These are phyloP conservation scores for Fukomys damarensis DNA, from an alignment of 2,113 vertebrate species.

Conservation along the genomic window DNA sequence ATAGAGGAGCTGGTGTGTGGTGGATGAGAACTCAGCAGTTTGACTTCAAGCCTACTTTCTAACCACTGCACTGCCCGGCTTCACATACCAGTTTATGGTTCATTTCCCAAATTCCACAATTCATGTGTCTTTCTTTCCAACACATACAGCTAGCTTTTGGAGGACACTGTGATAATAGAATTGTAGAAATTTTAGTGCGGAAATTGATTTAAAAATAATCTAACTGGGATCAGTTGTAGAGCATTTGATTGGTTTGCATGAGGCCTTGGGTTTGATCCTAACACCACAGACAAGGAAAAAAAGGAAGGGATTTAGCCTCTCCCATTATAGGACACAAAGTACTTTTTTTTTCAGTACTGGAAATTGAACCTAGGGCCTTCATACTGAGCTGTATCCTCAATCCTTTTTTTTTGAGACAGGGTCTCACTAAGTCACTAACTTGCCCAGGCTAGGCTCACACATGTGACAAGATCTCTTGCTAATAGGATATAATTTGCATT, in stretches of 20 bases:
- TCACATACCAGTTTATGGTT: neutral
- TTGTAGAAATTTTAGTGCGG: neutral
- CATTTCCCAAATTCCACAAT: neutral
- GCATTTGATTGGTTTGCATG: neutral
- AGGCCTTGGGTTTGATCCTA: neutral
- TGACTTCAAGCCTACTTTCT: neutral
- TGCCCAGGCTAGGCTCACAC: neutral
- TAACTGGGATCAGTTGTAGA: neutral
- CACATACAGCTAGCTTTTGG: neutral
- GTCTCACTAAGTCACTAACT: neutral
- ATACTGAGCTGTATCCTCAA: no score
- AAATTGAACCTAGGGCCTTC: neutral
- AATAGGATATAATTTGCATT: neutral
- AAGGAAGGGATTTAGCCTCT: neutral
- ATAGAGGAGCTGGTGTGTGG: neutral
- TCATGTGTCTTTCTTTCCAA: neutral
- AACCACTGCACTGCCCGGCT: neutral
- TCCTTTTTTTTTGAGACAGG: neutral
- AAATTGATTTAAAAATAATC: conserved; percentile 29
- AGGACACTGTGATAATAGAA: neutral
- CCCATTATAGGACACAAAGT: neutral
- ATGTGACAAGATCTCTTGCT: neutral
- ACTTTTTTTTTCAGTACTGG: neutral
- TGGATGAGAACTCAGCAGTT: neutral
- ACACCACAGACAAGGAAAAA: neutral